phyloP scores from a whole-genome alignment of 2,888 invertebrate species.

The Allophyes oxyacanthae region DNA sequence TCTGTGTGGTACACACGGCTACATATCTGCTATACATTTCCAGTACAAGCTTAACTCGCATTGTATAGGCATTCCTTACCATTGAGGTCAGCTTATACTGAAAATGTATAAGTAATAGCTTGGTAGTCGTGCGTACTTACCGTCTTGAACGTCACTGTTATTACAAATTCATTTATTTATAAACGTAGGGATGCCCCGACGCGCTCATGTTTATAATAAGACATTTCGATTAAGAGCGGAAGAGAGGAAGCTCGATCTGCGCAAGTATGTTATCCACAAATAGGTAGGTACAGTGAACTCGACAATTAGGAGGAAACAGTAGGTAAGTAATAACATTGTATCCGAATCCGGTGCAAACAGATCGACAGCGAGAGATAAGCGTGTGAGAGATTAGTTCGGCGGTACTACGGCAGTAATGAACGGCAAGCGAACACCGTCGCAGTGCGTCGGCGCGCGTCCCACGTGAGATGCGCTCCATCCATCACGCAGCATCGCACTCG shows the following conservation, averaged over 20 bases:
- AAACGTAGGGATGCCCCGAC: background rate
- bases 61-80: too few species aligned
- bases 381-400: slow-evolving; percentile 28
- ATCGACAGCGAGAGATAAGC: slow-evolving; percentile 3
- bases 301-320: background rate
- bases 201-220: too few species aligned
- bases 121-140: too few species aligned
- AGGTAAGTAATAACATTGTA: slow-evolving; percentile 3
- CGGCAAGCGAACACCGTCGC: slow-evolving; percentile 1
- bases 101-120: too few species aligned
- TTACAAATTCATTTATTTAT: background rate
- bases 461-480: slow-evolving; percentile 7
- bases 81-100: too few species aligned
- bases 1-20: background rate
- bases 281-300: background rate
- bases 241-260: background rate
- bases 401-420: slow-evolving; percentile 30
- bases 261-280: background rate
- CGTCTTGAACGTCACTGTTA: slow-evolving; percentile 1
- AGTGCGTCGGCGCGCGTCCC: background rate
- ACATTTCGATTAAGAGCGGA: slow-evolving; percentile 5
- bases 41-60: too few species aligned
- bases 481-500: slow-evolving; percentile 15
- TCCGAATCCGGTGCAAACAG: slow-evolving; percentile 1
- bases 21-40: too few species aligned